These are phyloP conservation scores for Camelus bactrianus DNA, from an alignment of 2,113 vertebrate species.

Conservation along the genomic window DNA sequence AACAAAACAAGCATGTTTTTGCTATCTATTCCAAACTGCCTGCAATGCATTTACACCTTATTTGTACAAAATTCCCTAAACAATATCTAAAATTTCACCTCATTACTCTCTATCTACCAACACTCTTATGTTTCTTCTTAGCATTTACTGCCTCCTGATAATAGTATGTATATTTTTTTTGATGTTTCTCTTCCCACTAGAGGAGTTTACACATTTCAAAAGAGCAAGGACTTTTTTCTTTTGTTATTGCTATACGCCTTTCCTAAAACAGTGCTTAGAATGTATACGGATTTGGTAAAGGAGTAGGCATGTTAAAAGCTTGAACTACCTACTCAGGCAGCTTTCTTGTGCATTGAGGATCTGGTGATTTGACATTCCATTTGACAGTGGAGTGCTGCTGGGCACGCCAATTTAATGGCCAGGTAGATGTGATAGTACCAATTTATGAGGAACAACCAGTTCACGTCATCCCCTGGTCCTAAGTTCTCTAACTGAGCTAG, in stretches of 20 bases:
- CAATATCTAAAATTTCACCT: not conserved
- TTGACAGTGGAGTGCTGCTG: not conserved
- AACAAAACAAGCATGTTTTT: not conserved
- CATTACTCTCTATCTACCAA: not conserved
- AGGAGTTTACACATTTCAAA: not conserved
- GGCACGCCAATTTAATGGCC: not conserved
- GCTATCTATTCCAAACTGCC: not conserved
- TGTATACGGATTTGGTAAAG: not conserved
- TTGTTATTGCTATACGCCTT: not conserved
- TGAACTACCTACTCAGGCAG: not conserved
- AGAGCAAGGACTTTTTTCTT: not conserved
- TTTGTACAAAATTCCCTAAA: not conserved
- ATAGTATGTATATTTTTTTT: not conserved
- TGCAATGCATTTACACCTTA: not conserved
- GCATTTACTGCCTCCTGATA: not conserved
- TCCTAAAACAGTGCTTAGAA: not conserved
- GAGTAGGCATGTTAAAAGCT: not conserved
- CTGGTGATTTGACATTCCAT: not conserved
- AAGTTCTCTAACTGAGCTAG: not conserved
- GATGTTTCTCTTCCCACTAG: not conserved
- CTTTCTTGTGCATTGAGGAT: not conserved
- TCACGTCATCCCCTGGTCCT: not conserved
- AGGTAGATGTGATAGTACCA: not conserved
- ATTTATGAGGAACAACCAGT: not conserved
- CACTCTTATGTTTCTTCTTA: not conserved